Conservation (phyloP, 2,113 vertebrate genomes). For the Hoplias malabaricus region DNA sequence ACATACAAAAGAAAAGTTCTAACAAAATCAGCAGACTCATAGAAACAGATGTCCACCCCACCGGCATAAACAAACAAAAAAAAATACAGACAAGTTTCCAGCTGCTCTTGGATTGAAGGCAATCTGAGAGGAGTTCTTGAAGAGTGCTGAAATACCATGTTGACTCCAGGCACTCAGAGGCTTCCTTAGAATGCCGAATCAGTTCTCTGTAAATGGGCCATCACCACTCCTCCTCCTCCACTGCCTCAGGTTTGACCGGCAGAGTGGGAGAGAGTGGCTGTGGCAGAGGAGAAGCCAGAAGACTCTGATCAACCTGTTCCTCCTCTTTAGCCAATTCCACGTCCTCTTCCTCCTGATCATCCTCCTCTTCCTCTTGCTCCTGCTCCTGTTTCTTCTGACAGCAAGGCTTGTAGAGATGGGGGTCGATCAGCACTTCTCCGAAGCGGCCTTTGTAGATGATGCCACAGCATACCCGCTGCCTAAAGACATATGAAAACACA, state of each 20-base stretch:
- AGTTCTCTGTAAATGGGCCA: constrained; percentile 48
- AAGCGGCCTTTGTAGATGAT: constrained; percentile 98
- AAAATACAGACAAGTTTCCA: constrained; percentile 36
- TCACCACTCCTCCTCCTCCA: constrained; percentile 57
- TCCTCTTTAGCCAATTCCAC: constrained; percentile 61
- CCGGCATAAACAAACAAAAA: constrained; percentile 4
- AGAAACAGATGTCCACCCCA: constrained; percentile 12
- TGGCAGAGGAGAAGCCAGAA: constrained; percentile 50
- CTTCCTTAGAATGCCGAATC: constrained; percentile 37
- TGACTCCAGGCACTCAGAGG: constrained; percentile 18
- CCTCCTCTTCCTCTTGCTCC: constrained; percentile 66
- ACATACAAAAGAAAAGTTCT: constrained; percentile 1
- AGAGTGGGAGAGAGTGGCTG: constrained; percentile 65
- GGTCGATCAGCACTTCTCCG: constrained; percentile 96
- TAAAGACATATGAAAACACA: constrained; percentile 57
- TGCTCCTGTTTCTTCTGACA: constrained; percentile 86
- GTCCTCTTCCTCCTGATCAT: constrained; percentile 52
- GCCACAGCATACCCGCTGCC: constrained; percentile 96
- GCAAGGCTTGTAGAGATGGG: constrained; percentile 96
- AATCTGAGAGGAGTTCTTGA: constrained; percentile 44
- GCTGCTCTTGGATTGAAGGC: constrained; percentile 51
- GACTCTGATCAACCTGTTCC: constrained; percentile 44
- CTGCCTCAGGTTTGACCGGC: constrained; percentile 73
- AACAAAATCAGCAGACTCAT: not conserved
- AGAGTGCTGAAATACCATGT: constrained; percentile 5